Evolutionary conservation across 2,888 invertebrate species (phyloP).

Genomic region (Synergus japonicus): DNA sequence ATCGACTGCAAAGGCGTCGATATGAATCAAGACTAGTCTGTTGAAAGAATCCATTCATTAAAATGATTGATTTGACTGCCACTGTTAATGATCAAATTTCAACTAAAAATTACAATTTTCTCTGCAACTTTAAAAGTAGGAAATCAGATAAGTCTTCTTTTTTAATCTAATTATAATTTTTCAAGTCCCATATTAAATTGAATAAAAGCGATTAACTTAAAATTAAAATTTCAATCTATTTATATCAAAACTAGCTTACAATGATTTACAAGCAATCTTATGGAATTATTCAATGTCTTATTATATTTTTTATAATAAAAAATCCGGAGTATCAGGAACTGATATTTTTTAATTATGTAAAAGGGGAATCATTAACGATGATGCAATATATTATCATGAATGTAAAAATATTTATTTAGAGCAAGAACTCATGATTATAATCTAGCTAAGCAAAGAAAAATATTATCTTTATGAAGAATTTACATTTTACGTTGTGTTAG

Average conservation of each 20-base stretch:
- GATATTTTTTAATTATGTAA: constrained; percentile 7
- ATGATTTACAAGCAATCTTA: background rate
- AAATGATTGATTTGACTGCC: constrained; percentile 23
- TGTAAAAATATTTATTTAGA: constrained; percentile 11
- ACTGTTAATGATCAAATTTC: constrained; percentile 8
- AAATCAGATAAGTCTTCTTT: background rate
- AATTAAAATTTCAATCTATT: background rate
- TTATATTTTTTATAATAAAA: background rate
- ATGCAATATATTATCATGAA: background rate
- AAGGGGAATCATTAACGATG: background rate
- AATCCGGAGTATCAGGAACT: background rate
- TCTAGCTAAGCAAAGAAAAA: background rate
- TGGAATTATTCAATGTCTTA: background rate
- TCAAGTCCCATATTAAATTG: background rate
- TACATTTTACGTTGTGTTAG: background rate
- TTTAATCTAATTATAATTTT: background rate
- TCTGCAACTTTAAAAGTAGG: background rate
- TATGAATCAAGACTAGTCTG: constrained; percentile 7
- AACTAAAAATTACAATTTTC: constrained; percentile 16
- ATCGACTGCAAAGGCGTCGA: constrained; percentile 36
- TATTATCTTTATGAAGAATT: constrained; percentile 4
- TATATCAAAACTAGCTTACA: background rate
- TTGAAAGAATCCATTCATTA: constrained; percentile 39
- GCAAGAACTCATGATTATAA: background rate
- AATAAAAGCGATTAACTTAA: background rate